These are phyloP conservation scores for Clarias gariepinus DNA, from an alignment of 2,113 vertebrate species.

Conservation along the genomic window DNA sequence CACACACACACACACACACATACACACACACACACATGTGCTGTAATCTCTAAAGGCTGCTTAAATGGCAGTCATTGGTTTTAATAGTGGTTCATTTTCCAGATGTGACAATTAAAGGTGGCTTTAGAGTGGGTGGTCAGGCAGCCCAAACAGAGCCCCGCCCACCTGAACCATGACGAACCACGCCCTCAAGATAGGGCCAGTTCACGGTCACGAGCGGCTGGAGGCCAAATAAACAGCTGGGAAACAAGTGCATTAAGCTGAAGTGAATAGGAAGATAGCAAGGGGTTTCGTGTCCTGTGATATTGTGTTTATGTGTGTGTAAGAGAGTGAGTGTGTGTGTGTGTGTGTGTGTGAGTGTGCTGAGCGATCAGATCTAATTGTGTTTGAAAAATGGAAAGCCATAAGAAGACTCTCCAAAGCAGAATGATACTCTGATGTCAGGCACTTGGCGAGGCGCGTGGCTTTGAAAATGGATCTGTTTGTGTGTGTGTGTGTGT, in stretches of 20 bases:
- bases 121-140: conserved; percentile 68
- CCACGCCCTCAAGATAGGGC: conserved; percentile 35
- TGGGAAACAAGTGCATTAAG: conserved; percentile 65
- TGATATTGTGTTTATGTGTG: conserved; percentile 11
- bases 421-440: conserved; percentile 59
- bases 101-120: conserved; percentile 68
- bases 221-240: background rate
- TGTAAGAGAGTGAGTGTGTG: background rate
- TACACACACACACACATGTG: conserved; percentile 19
- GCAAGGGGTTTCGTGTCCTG: background rate
- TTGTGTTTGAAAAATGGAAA: conserved; percentile 62
- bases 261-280: conserved; percentile 2
- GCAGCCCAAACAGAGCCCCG: conserved; percentile 69
- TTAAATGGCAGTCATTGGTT: conserved; percentile 77
- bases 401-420: conserved; percentile 42
- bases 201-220: conserved; percentile 36
- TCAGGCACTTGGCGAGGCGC: conserved; percentile 57
- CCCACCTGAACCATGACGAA: conserved; percentile 31
- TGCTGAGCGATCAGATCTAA: conserved; percentile 61
- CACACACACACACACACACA: conserved; percentile 40
- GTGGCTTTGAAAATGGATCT: conserved; percentile 36
- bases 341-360: conserved; percentile 13
- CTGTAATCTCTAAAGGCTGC: conserved; percentile 38
- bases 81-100: conserved; percentile 74
- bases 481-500: conserved; percentile 35